phyloP scores from a whole-genome alignment of 2,113 vertebrate genomes.

The Scytalopus superciliaris region DNA sequence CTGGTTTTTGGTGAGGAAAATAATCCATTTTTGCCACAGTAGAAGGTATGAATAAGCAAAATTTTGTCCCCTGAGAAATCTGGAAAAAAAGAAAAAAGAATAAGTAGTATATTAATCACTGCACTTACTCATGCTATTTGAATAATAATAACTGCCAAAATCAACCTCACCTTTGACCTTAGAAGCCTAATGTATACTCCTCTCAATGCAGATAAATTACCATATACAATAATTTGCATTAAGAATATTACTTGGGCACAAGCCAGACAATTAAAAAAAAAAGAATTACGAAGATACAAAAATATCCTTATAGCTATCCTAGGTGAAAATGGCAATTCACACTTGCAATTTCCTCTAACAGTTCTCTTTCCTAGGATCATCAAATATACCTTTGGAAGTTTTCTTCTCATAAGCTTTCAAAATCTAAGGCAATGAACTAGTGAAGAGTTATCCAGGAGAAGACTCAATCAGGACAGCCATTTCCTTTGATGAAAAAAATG shows the following conservation, averaged over 20 bases:
- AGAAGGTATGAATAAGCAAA: conserved; percentile 50
- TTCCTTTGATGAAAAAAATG: neutral
- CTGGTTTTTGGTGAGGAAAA: conserved; percentile 42
- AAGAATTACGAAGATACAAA: neutral
- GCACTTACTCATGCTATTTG: neutral
- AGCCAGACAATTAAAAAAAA: neutral
- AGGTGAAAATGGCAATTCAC: neutral
- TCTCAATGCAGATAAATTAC: neutral
- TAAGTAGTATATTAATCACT: neutral
- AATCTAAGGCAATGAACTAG: neutral
- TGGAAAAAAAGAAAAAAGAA: conserved; percentile 11
- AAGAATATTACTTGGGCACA: neutral
- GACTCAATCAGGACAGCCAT: neutral
- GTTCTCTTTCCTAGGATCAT: neutral
- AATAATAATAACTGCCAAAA: neutral
- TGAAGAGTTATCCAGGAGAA: neutral
- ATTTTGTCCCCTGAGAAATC: conserved; percentile 64
- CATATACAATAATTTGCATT: neutral
- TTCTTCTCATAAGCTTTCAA: neutral
- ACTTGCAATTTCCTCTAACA: neutral
- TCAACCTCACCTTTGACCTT: neutral
- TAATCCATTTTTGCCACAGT: conserved; percentile 60
- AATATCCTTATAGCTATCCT: neutral
- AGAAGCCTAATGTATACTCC: neutral
- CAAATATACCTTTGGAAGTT: neutral